A percentile compares a stretch with the other conserved stretches of the same genome.
Conservation (phyloP, 2,888 invertebrate species). For the Cantharis rustica region DNA sequence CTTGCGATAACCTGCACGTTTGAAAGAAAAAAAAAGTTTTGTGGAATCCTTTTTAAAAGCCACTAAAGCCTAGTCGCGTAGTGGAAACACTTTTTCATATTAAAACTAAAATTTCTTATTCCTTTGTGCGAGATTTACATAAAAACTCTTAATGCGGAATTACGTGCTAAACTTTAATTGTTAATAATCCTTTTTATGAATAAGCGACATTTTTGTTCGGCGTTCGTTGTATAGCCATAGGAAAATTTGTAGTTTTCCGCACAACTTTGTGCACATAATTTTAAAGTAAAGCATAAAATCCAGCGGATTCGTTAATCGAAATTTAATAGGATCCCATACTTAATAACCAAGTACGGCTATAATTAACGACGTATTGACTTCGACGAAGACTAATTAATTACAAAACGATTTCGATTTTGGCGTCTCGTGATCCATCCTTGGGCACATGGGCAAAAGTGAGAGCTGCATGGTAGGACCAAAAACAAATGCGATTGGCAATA, state of each 20-base stretch:
- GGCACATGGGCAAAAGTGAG: neutral
- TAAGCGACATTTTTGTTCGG: neutral
- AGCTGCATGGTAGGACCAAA: neutral
- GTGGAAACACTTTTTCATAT: neutral
- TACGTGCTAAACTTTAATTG: neutral
- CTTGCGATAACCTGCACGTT: neutral
- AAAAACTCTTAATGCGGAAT: neutral
- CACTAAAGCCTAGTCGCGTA: neutral
- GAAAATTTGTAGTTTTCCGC: neutral
- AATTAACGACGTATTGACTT: neutral
- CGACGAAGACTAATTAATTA: neutral
- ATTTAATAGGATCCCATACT: neutral
- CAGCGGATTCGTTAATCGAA: neutral
- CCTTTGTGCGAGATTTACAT: neutral
- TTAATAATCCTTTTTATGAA: neutral
- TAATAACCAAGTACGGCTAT: neutral
- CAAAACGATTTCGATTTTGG: neutral
- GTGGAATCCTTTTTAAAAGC: neutral
- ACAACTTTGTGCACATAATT: neutral
- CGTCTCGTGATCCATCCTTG: neutral
- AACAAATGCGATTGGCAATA: neutral
- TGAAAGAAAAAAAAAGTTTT: neutral
- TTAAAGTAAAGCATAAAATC: neutral
- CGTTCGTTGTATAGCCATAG: neutral
- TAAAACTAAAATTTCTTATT: neutral